These are phyloP conservation scores for Pomatostomus ruficeps DNA, from an alignment of 2,113 vertebrate genomes.

Conservation along the genomic window DNA sequence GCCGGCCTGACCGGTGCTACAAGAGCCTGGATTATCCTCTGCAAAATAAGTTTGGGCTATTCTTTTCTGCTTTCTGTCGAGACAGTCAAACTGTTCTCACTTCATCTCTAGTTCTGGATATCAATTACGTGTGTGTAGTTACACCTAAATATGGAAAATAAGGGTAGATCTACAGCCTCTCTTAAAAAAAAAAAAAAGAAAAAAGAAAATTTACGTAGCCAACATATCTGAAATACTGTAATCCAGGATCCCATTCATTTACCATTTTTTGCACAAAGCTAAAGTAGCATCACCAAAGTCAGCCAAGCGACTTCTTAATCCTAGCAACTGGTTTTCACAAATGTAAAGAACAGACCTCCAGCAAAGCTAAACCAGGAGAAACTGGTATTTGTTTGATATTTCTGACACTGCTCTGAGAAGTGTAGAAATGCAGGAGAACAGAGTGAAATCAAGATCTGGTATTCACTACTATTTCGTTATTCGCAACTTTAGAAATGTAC, in stretches of 20 bases:
- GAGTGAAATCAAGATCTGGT: background rate
- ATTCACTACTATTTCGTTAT: background rate
- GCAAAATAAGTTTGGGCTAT: background rate
- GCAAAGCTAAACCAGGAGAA: background rate
- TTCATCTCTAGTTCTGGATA: background rate
- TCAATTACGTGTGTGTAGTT: accelerated
- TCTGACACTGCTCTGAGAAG: background rate
- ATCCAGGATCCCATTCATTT: background rate
- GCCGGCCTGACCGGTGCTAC: too few relatives aligned
- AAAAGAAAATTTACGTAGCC: background rate
- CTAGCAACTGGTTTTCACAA: background rate
- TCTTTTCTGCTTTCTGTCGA: background rate
- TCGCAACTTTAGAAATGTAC: background rate
- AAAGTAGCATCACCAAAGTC: background rate
- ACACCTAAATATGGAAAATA: background rate
- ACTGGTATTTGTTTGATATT: background rate
- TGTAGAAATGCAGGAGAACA: background rate
- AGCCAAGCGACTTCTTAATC: background rate
- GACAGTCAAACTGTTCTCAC: background rate
- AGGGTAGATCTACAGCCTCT: background rate
- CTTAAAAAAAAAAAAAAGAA: background rate
- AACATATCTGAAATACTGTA: background rate
- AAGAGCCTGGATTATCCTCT: background rate
- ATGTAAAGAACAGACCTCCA: background rate
- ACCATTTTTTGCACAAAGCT: background rate